A percentile compares a stretch with the other conserved stretches of the same genome.
Evolutionary conservation across 2,888 invertebrate genomes (phyloP).

Genomic region (Tuberolachnus salignus): DNA sequence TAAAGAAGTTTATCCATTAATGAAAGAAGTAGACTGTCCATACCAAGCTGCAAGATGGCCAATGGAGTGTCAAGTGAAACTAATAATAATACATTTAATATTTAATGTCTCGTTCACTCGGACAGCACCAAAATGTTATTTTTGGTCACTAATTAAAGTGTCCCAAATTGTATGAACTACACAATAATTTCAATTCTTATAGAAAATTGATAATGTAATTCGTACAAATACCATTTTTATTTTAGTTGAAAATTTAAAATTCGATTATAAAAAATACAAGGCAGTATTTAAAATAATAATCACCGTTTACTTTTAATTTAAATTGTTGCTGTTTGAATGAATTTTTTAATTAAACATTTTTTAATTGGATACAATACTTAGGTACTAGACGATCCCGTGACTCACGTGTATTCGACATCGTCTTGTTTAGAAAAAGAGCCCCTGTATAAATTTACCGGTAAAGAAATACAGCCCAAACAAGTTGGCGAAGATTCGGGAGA

Average conservation of each 20-base stretch:
- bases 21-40: constrained; percentile 73
- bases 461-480: constrained; percentile 82
- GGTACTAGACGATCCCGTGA: constrained; percentile 82
- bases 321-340: too few species aligned
- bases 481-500: constrained; percentile 85
- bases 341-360: background rate
- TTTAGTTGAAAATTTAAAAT: too few species aligned
- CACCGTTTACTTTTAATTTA: background rate
- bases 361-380: constrained; percentile 61
- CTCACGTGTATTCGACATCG: constrained; percentile 76
- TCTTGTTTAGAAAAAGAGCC: constrained; percentile 70
- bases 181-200: too few species aligned
- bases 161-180: too few species aligned
- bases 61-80: constrained; percentile 81
- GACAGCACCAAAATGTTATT: too few species aligned
- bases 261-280: too few species aligned
- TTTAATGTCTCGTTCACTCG: too few species aligned
- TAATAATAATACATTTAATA: too few species aligned
- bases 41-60: constrained; percentile 87
- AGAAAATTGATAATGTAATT: too few species aligned
- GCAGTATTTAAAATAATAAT: background rate
- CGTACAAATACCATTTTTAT: too few species aligned
- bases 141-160: too few species aligned
- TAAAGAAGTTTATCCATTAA: constrained; percentile 74
- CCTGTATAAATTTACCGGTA: constrained; percentile 78